Conservation (phyloP, 2,888 invertebrate genomes). For the Pseudoips prasinana region DNA sequence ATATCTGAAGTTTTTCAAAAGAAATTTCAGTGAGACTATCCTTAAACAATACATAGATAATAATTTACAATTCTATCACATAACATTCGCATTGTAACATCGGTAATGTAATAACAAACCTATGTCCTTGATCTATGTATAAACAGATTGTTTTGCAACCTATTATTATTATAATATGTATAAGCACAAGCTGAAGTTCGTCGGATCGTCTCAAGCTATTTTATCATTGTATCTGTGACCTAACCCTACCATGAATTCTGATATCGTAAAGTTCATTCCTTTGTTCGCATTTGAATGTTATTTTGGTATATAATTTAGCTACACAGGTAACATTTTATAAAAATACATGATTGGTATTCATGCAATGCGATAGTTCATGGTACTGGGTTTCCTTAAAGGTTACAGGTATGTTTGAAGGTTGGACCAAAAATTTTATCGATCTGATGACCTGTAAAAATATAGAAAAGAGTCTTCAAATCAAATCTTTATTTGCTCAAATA, state of each 20-base stretch:
- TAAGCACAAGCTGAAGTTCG: slow-evolving; percentile 55
- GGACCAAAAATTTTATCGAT: slow-evolving; percentile 19
- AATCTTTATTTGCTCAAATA: too few relatives aligned
- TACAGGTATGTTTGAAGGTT: slow-evolving; percentile 10
- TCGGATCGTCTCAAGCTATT: slow-evolving; percentile 47
- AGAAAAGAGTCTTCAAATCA: too few relatives aligned
- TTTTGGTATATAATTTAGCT: slow-evolving; percentile 16
- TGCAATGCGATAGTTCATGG: slow-evolving; percentile 5
- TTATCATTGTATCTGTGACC: slow-evolving; percentile 44
- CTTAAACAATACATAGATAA: too few relatives aligned
- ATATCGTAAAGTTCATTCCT: slow-evolving; percentile 33
- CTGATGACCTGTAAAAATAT: slow-evolving; percentile 27
- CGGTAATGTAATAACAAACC: slow-evolving; percentile 54
- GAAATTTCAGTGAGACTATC: too few relatives aligned
- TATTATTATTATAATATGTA: slow-evolving; percentile 55
- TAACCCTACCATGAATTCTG: slow-evolving; percentile 38
- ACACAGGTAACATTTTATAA: slow-evolving; percentile 14
- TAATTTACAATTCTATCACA: slow-evolving; percentile 41
- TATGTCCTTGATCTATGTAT: slow-evolving; percentile 73
- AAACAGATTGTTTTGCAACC: slow-evolving; percentile 60
- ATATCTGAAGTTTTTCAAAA: too few relatives aligned
- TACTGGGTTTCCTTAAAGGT: slow-evolving; percentile 23
- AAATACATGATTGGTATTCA: slow-evolving; percentile 20
- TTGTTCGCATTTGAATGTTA: slow-evolving; percentile 31
- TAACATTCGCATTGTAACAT: slow-evolving; percentile 60